Evolutionary conservation across 2,113 vertebrate species (phyloP).

Genomic region (Nesoenas mayeri): DNA sequence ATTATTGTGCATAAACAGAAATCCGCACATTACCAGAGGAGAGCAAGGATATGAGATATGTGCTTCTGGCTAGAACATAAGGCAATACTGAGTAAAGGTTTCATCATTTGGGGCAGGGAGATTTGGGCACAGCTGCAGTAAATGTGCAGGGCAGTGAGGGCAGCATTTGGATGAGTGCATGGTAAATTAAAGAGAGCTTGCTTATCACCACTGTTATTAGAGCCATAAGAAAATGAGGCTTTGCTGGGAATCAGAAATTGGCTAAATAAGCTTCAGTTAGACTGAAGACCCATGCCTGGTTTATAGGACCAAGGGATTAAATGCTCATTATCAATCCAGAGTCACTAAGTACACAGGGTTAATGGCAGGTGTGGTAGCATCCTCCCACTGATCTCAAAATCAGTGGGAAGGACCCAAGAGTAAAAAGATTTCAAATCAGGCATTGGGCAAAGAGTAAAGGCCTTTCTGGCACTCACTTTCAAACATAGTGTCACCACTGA

Average conservation of each 20-base stretch:
- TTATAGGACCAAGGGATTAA: background rate
- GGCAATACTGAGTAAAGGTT: background rate
- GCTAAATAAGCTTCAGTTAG: background rate
- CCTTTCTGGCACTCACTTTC: background rate
- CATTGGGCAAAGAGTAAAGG: background rate
- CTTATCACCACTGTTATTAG: background rate
- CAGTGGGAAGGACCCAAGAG: background rate
- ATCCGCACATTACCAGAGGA: background rate
- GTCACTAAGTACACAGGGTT: accelerated
- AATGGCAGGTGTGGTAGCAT: accelerated
- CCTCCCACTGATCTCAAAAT: background rate
- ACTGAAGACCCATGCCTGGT: background rate
- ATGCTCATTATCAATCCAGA: background rate
- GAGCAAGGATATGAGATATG: background rate
- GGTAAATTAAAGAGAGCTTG: background rate
- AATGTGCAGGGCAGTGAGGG: no score
- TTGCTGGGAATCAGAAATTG: background rate
- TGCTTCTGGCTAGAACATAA: background rate
- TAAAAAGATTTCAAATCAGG: background rate
- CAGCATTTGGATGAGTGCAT: background rate
- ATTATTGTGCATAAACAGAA: background rate
- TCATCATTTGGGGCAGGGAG: background rate
- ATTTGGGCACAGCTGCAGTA: background rate
- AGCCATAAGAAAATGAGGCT: background rate
- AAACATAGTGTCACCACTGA: background rate